A percentile compares a stretch with the other conserved stretches of the same genome.
These are phyloP conservation scores for Glaucomys volans DNA, from an alignment of 2,113 vertebrate genomes.

Conservation along the genomic window DNA sequence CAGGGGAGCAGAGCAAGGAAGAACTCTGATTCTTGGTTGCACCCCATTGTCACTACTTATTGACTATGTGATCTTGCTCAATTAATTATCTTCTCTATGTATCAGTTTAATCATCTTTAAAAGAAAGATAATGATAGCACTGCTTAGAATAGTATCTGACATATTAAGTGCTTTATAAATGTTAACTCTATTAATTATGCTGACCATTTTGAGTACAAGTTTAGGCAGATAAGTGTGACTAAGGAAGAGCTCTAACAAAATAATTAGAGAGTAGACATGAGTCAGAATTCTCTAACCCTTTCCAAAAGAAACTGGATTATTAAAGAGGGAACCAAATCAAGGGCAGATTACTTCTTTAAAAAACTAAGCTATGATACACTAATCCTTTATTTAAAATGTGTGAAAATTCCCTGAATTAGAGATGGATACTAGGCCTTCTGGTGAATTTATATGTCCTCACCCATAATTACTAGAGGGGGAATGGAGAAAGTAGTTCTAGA, in stretches of 20 bases:
- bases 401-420: neutral
- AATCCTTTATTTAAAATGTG: neutral
- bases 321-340: neutral
- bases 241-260: neutral
- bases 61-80: neutral
- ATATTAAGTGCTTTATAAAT: neutral
- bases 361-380: neutral
- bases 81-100: neutral
- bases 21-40: neutral
- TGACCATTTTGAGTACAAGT: neutral
- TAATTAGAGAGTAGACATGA: neutral
- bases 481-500: neutral
- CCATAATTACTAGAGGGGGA: neutral
- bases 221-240: neutral
- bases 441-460: neutral
- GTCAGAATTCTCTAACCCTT: neutral
- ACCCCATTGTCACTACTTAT: fast-evolving
- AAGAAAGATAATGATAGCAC: neutral
- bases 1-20: fast-evolving
- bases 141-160: neutral
- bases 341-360: neutral
- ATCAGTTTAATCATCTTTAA: neutral
- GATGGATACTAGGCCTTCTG: neutral
- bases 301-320: neutral
- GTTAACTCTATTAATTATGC: neutral